These are phyloP conservation scores for Labia minor DNA, from an alignment of 2,888 invertebrate genomes.

Conservation along the genomic window DNA sequence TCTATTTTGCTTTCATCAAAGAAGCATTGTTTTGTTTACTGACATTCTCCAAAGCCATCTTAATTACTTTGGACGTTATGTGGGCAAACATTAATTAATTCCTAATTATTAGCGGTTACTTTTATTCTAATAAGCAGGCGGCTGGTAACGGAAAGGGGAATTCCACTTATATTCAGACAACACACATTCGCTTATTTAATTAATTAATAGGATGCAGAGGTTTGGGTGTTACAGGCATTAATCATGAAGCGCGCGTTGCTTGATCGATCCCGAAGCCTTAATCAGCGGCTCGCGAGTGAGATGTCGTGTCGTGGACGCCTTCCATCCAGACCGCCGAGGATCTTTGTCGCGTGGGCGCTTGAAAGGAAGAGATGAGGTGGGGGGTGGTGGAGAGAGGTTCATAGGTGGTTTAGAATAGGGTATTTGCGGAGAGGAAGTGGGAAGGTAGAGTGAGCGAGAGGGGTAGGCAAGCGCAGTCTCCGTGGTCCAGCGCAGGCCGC, in stretches of 20 bases:
- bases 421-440: neutral
- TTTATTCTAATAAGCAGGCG: neutral
- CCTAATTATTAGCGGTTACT: neutral
- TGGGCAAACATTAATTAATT: conserved; percentile 3
- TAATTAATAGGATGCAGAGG: neutral
- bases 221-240: neutral
- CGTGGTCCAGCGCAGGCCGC: conserved; percentile 13
- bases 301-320: neutral
- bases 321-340: neutral
- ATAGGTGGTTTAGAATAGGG: too few relatives aligned
- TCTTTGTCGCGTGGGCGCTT: neutral
- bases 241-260: neutral
- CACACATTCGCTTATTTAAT: neutral
- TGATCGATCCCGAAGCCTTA: neutral
- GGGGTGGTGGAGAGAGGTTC: too few relatives aligned
- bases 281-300: neutral
- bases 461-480: neutral
- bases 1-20: neutral
- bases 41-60: neutral
- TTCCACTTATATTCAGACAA: neutral
- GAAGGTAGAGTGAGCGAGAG: neutral
- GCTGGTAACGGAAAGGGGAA: too few relatives aligned
- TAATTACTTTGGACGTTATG: neutral
- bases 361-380: neutral
- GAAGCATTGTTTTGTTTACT: conserved; percentile 13